phyloP scores from a whole-genome alignment of 2,888 invertebrate species.

The Cheilosia vernalis region DNA sequence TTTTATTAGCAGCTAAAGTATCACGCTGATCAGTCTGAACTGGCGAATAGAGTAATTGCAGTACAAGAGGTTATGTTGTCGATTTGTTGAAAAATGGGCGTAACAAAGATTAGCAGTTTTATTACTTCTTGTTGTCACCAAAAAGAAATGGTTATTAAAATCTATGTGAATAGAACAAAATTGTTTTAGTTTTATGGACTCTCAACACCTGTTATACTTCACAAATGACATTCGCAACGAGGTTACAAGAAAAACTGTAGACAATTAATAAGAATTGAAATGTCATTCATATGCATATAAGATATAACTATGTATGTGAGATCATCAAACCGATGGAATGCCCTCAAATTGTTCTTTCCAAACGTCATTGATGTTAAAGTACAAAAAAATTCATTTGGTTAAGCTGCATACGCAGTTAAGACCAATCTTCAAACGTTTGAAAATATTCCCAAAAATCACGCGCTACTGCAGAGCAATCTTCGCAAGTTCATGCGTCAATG shows the following conservation, averaged over 20 bases:
- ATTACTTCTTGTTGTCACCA: neutral
- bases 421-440: neutral
- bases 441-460: slow-evolving; percentile 8
- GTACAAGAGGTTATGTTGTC: neutral
- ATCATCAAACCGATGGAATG: too few relatives aligned
- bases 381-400: slow-evolving; percentile 17
- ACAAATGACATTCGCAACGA: too few relatives aligned
- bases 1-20: too few relatives aligned
- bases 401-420: neutral
- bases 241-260: too few relatives aligned
- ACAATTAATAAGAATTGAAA: too few relatives aligned
- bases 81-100: neutral
- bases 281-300: too few relatives aligned
- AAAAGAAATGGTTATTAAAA: too few relatives aligned
- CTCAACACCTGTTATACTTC: too few relatives aligned
- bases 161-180: too few relatives aligned
- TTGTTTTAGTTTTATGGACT: too few relatives aligned
- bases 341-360: too few relatives aligned
- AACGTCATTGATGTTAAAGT: neutral
- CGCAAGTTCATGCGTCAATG: slow-evolving; percentile 30
- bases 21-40: neutral
- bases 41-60: neutral
- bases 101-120: neutral
- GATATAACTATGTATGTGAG: too few relatives aligned
- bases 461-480: slow-evolving; percentile 14